Evolutionary conservation across 2,888 invertebrate species (phyloP), one percentile per base, ranked within the genome.

Genomic region (Catocala nupta): DNA sequence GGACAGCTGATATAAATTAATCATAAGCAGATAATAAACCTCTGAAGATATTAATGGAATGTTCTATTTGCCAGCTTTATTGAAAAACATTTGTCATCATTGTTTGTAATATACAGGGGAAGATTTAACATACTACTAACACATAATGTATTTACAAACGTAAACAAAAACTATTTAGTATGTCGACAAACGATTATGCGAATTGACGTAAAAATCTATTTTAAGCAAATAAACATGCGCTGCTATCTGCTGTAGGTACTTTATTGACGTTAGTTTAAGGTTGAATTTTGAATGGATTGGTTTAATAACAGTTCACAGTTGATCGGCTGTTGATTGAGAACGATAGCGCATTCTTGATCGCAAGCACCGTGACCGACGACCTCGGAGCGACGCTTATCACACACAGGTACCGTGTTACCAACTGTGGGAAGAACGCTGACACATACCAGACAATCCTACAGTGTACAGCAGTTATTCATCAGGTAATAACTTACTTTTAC

Each of bases 351-450:
- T 84, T 78, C 82, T 80, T 66, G 67, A 62, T 61, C 66, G 73
- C 71, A 75, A 74, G 67, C 80, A 85, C 83, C 71, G 70, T 71
- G 81, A 85, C 83, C 71, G 70, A 56, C 70, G 83, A 79, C 80
- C 83, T 78, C 68, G 71, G 68, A 71, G 63, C 44, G 53, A 56
- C 45, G 65, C 53, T 63, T 62, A 70, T 73, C 56, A 70, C 48
- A 66, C 48, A 62, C 59, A 73, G 66, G 60, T 61, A 67, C 67
- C 73, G 59, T 65, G 70, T 10, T 34, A 49, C 49, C 36, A 9
- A 25, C 25, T 25, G 8, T 39, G 36, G 36, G 36, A 39, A 39
- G 8, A 25, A 25, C 25, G 25, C 25, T 25, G 25, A 25, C 25
- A 25, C 25, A 25, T 25, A 25, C 25, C 25, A 25, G 25, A 3